Evolutionary conservation across 2,888 invertebrate genomes (phyloP).

Genomic region (Leistus spinibarbis): DNA sequence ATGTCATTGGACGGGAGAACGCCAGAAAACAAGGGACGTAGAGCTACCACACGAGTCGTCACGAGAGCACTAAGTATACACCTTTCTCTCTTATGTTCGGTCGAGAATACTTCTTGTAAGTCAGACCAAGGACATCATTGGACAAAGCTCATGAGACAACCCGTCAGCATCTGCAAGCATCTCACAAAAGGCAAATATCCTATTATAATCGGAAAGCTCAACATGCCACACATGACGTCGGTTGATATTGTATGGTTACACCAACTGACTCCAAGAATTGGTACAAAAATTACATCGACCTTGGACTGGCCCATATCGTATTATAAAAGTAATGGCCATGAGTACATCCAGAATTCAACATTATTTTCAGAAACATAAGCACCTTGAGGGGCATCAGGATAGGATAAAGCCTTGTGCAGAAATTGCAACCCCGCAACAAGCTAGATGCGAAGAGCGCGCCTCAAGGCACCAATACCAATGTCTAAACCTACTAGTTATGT

Average conservation of each 20-base stretch:
- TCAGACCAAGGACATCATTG: slow-evolving; percentile 2
- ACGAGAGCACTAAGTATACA: slow-evolving; percentile 18
- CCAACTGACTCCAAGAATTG: not conserved
- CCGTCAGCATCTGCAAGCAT: not conserved
- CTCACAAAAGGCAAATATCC: not conserved
- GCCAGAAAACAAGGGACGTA: slow-evolving; percentile 12
- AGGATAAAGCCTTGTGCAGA: slow-evolving; percentile 5
- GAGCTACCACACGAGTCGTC: slow-evolving; percentile 28
- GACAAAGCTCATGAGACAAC: not conserved
- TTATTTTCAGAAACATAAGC: slow-evolving; percentile 2
- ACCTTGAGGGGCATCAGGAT: slow-evolving; percentile 6
- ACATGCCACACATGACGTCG: not conserved
- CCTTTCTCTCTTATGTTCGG: slow-evolving; percentile 23
- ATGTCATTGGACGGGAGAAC: slow-evolving; percentile 19
- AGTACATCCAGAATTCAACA: slow-evolving; percentile 9
- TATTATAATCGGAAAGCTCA: slow-evolving; percentile 1
- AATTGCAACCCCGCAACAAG: slow-evolving; percentile 9
- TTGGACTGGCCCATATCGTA: slow-evolving; percentile 10
- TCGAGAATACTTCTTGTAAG: not conserved
- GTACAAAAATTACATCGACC: slow-evolving; percentile 2
- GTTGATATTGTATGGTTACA: slow-evolving; percentile 7
- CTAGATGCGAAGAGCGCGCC: slow-evolving; percentile 11
- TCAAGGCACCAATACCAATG: not conserved
- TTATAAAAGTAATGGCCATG: slow-evolving; percentile 3
- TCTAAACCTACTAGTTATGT: not conserved